Percentiles rank a stretch among this genome's conserved stretches.
Conservation (phyloP, 1,140 invertebrate species). For the Linepithema humile region DNA sequence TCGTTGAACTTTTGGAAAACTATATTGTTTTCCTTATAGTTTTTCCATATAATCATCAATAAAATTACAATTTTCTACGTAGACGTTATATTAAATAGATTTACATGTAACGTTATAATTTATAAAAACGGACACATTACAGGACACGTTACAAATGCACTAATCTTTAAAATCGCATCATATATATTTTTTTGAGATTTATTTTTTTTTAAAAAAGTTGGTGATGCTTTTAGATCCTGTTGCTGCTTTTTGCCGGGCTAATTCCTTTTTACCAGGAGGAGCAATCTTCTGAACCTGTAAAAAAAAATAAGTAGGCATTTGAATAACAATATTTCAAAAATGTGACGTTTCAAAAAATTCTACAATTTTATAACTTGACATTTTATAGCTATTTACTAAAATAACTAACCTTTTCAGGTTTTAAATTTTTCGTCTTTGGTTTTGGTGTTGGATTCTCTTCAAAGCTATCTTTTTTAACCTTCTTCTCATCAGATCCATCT, state of each 20-base stretch:
- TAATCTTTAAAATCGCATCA: neutral
- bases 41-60: neutral
- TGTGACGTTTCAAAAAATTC: neutral
- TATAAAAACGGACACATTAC: neutral
- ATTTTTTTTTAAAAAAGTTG: slow-evolving; percentile 89
- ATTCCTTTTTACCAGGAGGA: slow-evolving; percentile 87
- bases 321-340: neutral
- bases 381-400: slow-evolving; percentile 7
- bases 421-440: slow-evolving; percentile 77
- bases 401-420: slow-evolving; percentile 79
- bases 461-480: slow-evolving; percentile 74
- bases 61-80: neutral
- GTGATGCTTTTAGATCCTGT: slow-evolving; percentile 90
- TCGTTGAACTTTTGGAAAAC: neutral
- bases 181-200: slow-evolving; percentile 16
- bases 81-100: slow-evolving; percentile 2
- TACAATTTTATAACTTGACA: neutral
- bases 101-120: slow-evolving; percentile 11
- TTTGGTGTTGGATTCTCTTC: slow-evolving; percentile 72
- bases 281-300: slow-evolving; percentile 82
- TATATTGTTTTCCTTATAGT: neutral
- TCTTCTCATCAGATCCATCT: slow-evolving; percentile 77
- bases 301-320: slow-evolving; percentile 40
- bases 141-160: neutral
- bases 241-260: slow-evolving; percentile 89